These are phyloP conservation scores for Siniperca chuatsi DNA, from an alignment of 2,113 vertebrate species.

Conservation along the genomic window DNA sequence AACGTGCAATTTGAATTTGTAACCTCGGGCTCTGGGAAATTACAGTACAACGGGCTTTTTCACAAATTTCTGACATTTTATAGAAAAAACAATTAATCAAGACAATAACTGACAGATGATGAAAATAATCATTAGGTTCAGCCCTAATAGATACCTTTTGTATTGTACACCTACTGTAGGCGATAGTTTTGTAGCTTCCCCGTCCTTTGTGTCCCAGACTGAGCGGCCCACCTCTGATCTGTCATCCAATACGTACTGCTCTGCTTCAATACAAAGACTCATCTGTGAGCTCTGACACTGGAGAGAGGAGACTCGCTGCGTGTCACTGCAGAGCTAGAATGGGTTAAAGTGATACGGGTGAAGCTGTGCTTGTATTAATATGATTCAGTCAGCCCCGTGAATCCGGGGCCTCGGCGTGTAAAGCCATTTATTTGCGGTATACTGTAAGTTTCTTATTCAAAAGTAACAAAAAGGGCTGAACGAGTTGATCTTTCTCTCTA, in stretches of 20 bases:
- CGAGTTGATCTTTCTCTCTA: neutral
- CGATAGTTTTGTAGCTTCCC: neutral
- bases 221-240: neutral
- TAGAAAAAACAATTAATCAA: neutral
- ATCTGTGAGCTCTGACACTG: conserved; percentile 26
- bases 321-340: neutral
- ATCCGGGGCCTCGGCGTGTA: neutral
- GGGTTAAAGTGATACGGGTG: neutral
- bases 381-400: neutral
- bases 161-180: neutral
- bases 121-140: neutral
- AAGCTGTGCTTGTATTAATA: neutral
- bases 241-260: neutral
- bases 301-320: neutral
- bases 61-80: neutral
- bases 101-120: neutral
- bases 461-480: neutral
- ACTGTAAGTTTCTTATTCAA: neutral
- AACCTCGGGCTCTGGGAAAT: neutral
- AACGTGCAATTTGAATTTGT: neutral
- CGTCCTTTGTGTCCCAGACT: neutral
- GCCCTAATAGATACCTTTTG: neutral
- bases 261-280: conserved; percentile 17
- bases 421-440: neutral
- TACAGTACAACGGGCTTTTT: too few species aligned